Base-by-base conservation (phyloP, 1,140 invertebrate species). In the Saccostrea glomerata region DNA sequence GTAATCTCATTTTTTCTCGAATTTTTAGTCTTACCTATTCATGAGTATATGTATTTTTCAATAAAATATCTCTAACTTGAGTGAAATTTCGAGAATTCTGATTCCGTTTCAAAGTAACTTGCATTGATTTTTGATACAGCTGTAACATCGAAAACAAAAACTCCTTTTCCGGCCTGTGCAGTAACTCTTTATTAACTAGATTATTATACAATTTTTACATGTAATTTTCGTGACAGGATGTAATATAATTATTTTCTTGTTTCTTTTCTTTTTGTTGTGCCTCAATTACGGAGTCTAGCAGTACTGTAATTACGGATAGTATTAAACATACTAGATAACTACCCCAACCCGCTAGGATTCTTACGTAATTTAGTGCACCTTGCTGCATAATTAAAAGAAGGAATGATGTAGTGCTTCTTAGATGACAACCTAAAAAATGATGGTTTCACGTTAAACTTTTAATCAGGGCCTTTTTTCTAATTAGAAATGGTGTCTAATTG, bases 371-470 rank as follows among this genome's bases (percentile, higher is more conserved):
- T 17, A 25, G 30, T 36, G 70, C 70, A 77, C 25, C 70, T 77
- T 77, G 70, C 25, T 77, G 70, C 70, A 77, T 77, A 77, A 77
- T 77, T 77, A 77, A 36, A 77, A 77, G 13, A 36, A 15, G 30
- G 70, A 77, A 77, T 36, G 30, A 77, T 77, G 70, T 77, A 25
- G 23, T 77, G 70, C 70, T 36, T 77, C 70, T 25, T 77, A 15
- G 70, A 77, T 77, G 70, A 77, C 70, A 77, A 30, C 12, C 23
- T 77, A 30, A 77, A 77, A 77, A 77, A 77, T 77, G 70, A 77
- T 77, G 70, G 70, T 77, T 77, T 77, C 25, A 77, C 70, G 70
- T 77, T 77, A 77, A 77, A 77, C 70, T 77, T 77, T 77, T 77
- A 77, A 77, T 77, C 30, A 77, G 70, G 30, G 25, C 30, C 25